Evolutionary conservation across 2,888 invertebrate genomes (phyloP), one percentile per base, ranked within the genome.

Genomic region (Spilarctia lutea): DNA sequence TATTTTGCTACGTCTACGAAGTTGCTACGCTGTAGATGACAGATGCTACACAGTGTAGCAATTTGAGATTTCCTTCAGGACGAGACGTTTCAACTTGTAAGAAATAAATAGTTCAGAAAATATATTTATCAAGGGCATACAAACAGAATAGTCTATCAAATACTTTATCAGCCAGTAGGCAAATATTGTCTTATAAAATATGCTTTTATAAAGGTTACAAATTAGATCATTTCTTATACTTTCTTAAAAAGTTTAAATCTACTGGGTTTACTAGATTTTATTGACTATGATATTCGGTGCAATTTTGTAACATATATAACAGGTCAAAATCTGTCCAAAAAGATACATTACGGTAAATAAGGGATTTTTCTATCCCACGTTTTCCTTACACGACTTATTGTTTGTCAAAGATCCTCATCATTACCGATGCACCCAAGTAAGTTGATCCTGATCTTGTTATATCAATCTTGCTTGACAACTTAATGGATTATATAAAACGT

Each of bases 391-490:
- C 73, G 75, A 81, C 84, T 81, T 80, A 71, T 73, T 75, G 75
- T 83, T 84, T 80, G 78, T 33, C 73, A 77, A 84, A 88, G 88
- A 90, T 91, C 89, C 87, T 82, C 83, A 79, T 91, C 89, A 87
- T 93, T 91, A 91, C 81, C 74, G 87, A 92, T 94, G 94, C 93
- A 93, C 91, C 93, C 91, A 89, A 88, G 94, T 90, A 92, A 93
- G 87, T 85, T 88, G 91, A 93, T 90, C 88, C 88, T 87, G 89
- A 92, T 93, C 91, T 89, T 82, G 89, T 93, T 92, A 92, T 90
- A 94, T 95, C 94, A 94, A 94, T 95, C 94, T 93, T 90, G 87
- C 86, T 83, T 92, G 95, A 94, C 94, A 94, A 91, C 91, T 91
- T 95, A 95, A 95, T 94, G 94, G 94, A 95, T 93, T 91, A 92